phyloP scores from a whole-genome alignment of 2,888 invertebrate species.

The Aspidiotus rigidus region DNA sequence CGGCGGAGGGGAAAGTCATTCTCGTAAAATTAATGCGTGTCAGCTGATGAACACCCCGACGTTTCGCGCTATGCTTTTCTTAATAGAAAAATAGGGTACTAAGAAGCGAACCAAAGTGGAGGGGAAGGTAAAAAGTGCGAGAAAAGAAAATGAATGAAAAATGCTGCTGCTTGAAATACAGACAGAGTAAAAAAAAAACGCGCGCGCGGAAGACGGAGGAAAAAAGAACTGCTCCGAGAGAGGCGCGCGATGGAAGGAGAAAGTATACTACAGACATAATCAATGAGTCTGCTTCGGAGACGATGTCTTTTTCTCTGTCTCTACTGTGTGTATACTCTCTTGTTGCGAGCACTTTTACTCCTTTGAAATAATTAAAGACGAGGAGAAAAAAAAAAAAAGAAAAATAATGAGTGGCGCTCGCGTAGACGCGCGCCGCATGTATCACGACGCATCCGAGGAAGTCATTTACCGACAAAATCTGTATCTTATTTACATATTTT shows the following conservation, averaged over 20 bases:
- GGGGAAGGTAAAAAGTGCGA: conserved; percentile 6
- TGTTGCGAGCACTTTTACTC: not conserved
- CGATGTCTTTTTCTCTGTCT: conserved; percentile 21
- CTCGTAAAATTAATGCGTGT: conserved; percentile 34
- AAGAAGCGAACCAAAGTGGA: conserved; percentile 8
- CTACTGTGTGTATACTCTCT: conserved; percentile 16
- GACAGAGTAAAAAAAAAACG: not conserved
- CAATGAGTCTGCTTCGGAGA: conserved; percentile 33
- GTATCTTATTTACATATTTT: conserved; percentile 33
- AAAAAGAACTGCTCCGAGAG: too few species aligned
- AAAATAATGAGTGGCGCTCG: conserved; percentile 24
- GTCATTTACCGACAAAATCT: conserved; percentile 31
- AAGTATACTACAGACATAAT: conserved; percentile 25
- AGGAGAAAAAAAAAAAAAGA: conserved; percentile 26
- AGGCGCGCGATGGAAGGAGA: conserved; percentile 3
- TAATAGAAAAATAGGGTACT: not conserved
- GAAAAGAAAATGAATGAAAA: conserved; percentile 26
- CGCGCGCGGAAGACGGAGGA: too few species aligned
- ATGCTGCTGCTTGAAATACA: not conserved
- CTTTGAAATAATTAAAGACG: conserved; percentile 32
- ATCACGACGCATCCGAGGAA: conserved; percentile 17
- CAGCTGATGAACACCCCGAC: conserved; percentile 29
- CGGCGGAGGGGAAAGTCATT: conserved; percentile 19
- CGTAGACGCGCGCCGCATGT: conserved; percentile 12
- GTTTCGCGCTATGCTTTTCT: conserved; percentile 22